A percentile compares a stretch with the other conserved stretches of the same genome.
Evolutionary conservation across 2,113 vertebrate genomes (phyloP).

Genomic region (Panurus biarmicus): DNA sequence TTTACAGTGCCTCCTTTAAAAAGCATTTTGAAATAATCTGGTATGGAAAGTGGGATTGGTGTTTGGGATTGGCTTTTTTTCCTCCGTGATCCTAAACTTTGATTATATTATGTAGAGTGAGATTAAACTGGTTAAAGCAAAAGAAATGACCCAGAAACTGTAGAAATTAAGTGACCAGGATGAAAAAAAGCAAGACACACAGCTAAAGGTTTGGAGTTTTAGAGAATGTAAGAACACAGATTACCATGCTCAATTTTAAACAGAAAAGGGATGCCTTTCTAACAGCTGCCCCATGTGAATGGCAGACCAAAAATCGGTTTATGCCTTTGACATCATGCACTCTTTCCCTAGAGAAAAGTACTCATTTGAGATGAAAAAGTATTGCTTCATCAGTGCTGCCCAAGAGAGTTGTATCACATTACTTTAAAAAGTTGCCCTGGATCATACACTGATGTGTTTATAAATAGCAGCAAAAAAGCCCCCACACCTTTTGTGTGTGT

Average conservation of each 20-base stretch:
- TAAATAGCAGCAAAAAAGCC: neutral
- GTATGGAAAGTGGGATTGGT: neutral
- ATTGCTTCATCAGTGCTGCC: neutral
- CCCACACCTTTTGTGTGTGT: neutral
- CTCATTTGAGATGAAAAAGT: neutral
- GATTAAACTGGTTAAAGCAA: neutral
- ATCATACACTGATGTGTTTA: neutral
- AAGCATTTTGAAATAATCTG: neutral
- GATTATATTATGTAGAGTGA: neutral
- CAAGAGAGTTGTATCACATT: neutral
- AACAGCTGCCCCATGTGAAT: neutral
- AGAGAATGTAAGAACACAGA: neutral
- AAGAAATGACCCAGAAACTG: neutral
- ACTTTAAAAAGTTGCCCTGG: neutral
- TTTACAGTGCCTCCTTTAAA: neutral
- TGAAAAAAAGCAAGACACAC: neutral
- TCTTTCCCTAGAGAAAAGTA: neutral
- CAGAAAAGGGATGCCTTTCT: neutral
- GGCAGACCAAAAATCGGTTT: neutral
- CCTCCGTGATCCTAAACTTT: accelerated
- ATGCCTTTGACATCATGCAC: neutral
- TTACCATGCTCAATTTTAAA: neutral
- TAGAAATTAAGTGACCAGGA: neutral
- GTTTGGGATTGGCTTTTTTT: neutral
- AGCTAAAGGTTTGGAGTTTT: neutral